A percentile compares a stretch with the other conserved stretches of the same genome.
These are phyloP conservation scores for Eurosta solidaginis DNA, from an alignment of 1,140 invertebrate species.

Conservation along the genomic window DNA sequence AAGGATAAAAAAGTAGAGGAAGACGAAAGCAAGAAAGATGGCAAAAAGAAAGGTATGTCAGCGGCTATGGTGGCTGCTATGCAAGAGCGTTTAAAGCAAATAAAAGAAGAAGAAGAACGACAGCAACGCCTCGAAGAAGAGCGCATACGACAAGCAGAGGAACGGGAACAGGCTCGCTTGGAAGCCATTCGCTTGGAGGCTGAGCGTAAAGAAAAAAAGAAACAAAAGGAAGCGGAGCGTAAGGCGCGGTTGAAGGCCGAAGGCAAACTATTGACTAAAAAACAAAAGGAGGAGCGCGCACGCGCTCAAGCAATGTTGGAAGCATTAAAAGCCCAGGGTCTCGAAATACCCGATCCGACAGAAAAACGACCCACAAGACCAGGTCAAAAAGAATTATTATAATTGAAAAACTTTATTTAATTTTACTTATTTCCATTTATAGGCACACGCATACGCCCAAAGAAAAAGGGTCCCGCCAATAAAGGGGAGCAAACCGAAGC, in stretches of 20 bases:
- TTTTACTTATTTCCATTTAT: neutral
- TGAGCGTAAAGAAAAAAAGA: constrained; percentile 88
- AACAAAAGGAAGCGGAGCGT: constrained; percentile 92
- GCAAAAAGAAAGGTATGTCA: constrained; percentile 70
- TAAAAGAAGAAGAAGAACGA: constrained; percentile 89
- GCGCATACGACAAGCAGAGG: constrained; percentile 72
- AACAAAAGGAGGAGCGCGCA: constrained; percentile 88
- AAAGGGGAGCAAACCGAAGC: constrained; percentile 62
- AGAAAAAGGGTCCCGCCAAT: constrained; percentile 64
- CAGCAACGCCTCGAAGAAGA: constrained; percentile 81
- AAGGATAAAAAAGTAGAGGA: constrained; percentile 65
- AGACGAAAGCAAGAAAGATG: constrained; percentile 63
- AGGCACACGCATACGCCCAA: constrained; percentile 73
- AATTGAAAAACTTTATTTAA: neutral
- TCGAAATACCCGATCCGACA: constrained; percentile 66
- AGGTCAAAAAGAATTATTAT: constrained; percentile 60
- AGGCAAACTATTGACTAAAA: constrained; percentile 89
- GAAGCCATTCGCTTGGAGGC: constrained; percentile 81
- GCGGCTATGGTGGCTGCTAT: constrained; percentile 80
- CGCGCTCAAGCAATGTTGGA: constrained; percentile 87
- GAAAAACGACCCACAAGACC: constrained; percentile 73
- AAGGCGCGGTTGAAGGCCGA: constrained; percentile 92
- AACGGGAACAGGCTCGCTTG: constrained; percentile 72
- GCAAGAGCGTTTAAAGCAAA: constrained; percentile 84
- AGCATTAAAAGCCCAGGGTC: constrained; percentile 82